Percentiles rank a stretch among this genome's conserved stretches.
Conservation (phyloP, 2,797 vertebrate genomes). For the Myotis vivesi region DNA sequence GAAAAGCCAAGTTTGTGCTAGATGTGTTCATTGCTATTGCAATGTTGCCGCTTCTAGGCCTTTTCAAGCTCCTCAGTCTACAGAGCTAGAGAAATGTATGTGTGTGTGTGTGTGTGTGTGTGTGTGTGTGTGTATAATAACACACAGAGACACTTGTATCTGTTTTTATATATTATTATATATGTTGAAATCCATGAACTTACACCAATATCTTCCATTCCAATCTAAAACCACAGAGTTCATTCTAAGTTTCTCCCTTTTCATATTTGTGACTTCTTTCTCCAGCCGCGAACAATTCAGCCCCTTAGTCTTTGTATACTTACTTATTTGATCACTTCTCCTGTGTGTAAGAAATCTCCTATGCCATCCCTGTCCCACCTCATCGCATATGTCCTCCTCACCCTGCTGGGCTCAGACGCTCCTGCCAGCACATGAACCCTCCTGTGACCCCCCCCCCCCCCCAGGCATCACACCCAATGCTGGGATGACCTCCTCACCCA, state of each 20-base stretch:
- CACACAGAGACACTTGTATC: neutral
- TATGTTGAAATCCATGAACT: neutral
- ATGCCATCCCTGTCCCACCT: neutral
- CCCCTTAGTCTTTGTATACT: neutral
- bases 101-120: neutral
- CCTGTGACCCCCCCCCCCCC: neutral
- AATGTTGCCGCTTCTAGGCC: neutral
- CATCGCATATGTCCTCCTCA: neutral
- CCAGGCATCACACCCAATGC: fast-evolving
- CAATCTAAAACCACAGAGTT: neutral
- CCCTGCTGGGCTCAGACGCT: fast-evolving
- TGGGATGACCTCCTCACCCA: neutral
- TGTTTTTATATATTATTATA: neutral
- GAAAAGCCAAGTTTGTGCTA: neutral
- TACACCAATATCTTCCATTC: neutral
- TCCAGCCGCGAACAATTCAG: neutral
- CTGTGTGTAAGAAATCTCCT: neutral
- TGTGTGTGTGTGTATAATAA: neutral
- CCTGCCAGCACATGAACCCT: neutral
- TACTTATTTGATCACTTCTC: neutral
- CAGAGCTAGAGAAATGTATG: neutral
- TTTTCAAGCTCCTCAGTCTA: neutral
- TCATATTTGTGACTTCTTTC: neutral
- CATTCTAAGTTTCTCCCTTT: neutral
- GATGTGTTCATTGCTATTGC: neutral